Conservation (phyloP, 2,797 vertebrate genomes). For the Silurus lanzhouensis region DNA sequence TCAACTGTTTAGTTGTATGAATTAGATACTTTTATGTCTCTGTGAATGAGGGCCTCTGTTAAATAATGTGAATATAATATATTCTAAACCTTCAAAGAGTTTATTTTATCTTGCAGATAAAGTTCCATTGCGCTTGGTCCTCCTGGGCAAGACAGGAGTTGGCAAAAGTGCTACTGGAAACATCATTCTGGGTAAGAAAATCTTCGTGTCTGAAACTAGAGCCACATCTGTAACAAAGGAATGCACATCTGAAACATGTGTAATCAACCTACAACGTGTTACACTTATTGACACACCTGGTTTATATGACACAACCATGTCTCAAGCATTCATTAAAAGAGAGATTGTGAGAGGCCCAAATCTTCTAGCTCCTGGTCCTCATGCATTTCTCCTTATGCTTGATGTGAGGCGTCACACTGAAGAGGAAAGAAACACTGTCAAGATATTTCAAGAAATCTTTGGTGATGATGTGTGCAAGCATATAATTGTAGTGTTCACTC, state of each 20-base stretch:
- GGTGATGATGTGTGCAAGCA: constrained; percentile 24
- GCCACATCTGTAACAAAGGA: constrained; percentile 21
- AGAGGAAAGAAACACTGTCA: constrained; percentile 34
- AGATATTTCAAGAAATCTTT: constrained; percentile 17
- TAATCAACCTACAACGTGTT: not conserved
- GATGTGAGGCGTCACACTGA: constrained; percentile 34
- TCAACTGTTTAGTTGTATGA: no score
- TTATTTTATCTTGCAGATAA: not conserved
- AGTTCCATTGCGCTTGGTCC: constrained; percentile 6
- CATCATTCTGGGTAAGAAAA: constrained; percentile 25
- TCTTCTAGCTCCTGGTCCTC: constrained; percentile 26
- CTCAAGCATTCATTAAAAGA: not conserved
- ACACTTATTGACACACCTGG: constrained; percentile 42
- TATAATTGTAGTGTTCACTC: constrained; percentile 38
- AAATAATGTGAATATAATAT: not conserved
- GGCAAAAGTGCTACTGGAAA: constrained; percentile 47
- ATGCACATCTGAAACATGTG: not conserved
- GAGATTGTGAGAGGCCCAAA: constrained; percentile 1
- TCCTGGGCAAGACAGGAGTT: constrained; percentile 38
- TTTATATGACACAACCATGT: constrained; percentile 27
- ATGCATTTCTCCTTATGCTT: constrained; percentile 39
- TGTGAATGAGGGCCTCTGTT: no score
- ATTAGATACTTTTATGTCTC: no score
- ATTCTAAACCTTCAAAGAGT: not conserved
- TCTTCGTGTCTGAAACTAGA: not conserved